These are phyloP conservation scores for Anas georgica DNA, from an alignment of 2,797 vertebrate species.

Conservation along the genomic window DNA sequence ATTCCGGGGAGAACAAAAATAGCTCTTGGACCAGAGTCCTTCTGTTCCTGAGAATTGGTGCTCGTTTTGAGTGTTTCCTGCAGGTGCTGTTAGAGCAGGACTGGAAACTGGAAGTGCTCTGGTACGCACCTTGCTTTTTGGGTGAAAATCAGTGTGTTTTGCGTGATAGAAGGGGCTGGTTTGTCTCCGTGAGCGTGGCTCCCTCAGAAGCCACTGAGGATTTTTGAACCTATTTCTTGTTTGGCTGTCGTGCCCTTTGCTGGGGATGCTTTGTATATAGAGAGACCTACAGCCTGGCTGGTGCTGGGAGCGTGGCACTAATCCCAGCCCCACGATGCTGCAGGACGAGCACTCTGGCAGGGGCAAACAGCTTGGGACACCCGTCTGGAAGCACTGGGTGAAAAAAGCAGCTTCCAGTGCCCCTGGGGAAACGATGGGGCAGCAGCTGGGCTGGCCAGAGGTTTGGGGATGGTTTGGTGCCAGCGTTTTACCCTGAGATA, in stretches of 20 bases:
- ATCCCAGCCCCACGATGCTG: neutral
- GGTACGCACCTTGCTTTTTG: neutral
- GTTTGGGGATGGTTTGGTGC: neutral
- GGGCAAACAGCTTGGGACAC: neutral
- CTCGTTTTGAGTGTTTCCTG: neutral
- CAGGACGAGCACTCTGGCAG: neutral
- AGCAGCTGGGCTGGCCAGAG: neutral
- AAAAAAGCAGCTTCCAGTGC: neutral
- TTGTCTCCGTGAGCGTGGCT: neutral
- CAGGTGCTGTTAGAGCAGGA: conserved; percentile 3
- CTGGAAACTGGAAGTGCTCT: neutral
- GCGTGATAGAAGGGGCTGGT: neutral
- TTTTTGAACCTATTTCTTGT: neutral
- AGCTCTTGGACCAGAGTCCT: neutral
- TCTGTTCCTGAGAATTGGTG: neutral
- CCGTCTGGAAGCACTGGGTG: neutral
- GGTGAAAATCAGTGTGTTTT: neutral
- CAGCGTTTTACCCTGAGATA: neutral
- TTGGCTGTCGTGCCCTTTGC: neutral
- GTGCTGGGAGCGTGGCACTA: neutral
- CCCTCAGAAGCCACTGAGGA: neutral
- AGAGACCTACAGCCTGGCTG: neutral
- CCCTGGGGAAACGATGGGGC: neutral
- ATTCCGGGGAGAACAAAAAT: conserved; percentile 29
- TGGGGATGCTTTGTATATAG: too few relatives aligned